Conservation (phyloP, 2,113 vertebrate genomes). For the Cochlearius cochlearius region DNA sequence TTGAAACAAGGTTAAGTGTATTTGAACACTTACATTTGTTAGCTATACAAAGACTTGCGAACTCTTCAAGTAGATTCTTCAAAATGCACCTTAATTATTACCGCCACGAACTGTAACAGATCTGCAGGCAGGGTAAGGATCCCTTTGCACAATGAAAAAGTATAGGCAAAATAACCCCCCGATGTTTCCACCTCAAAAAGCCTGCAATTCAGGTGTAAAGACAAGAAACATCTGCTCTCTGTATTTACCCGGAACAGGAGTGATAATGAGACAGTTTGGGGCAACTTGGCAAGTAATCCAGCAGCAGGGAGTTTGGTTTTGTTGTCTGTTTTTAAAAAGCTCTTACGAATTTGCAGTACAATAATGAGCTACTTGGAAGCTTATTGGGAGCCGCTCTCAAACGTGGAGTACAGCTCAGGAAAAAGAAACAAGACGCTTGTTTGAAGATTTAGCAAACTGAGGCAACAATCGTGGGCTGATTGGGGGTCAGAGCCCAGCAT, state of each 20-base stretch:
- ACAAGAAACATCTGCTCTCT: neutral
- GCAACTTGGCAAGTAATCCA: neutral
- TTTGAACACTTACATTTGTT: neutral
- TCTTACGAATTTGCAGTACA: neutral
- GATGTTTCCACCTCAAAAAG: neutral
- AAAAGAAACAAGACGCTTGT: neutral
- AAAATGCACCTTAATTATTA: neutral
- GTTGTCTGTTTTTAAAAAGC: neutral
- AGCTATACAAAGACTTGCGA: neutral
- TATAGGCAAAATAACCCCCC: neutral
- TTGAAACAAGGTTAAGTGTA: neutral
- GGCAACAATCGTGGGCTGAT: neutral
- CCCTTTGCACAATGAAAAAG: neutral
- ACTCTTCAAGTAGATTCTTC: neutral
- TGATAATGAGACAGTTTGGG: neutral
- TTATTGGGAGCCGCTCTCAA: neutral
- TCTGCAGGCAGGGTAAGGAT: neutral
- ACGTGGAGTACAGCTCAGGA: rapidly evolving
- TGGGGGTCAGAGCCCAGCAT: neutral
- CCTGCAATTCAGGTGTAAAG: neutral
- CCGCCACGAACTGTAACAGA: neutral
- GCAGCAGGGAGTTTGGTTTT: neutral
- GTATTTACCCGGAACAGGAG: neutral
- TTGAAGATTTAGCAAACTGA: neutral
- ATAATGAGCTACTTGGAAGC: neutral